Evolutionary conservation across 2,888 invertebrate species (phyloP), one percentile per base, ranked within the genome.

Genomic region (Melanostoma scalare): DNA sequence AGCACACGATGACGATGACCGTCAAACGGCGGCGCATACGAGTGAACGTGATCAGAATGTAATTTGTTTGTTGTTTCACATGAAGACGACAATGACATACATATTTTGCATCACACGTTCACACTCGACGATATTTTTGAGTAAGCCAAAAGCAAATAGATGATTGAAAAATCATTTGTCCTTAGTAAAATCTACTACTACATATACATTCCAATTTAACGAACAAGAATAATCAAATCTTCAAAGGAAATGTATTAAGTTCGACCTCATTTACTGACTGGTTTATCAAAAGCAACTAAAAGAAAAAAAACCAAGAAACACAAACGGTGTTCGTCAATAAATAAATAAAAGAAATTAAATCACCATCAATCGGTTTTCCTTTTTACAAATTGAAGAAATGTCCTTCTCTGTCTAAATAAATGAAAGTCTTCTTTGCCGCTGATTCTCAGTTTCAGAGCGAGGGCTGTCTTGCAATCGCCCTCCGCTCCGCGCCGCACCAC

Each of bases 341-440:
- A 36, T 10, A 38, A 36, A 36, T 8, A 69, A 40, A 36, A 73
- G 61, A 74, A 48, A 75, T 74, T 75, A 50, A 72, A 68, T 78
- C 63, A 73, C 72, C 78, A 78, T 82, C 82, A 82, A 82, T 82
- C 69, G 73, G 58, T 72, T 82, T 77, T 73, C 78, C 82, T 73
- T 46, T 68, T 36, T 48, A 58, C 53, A 78, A 82, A 78, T 82
- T 78, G 68, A 69, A 58, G 50, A 63, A 76, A 77, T 56, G 50
- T 63, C 67, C 55, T 20, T 50, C 38, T 63, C 48, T 63, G 9
- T 71, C 56, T 67, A 38, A 63, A 40, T 56, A 55, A 67, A 72
- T 77, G 76, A 76, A 80, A 76, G 76, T 81, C 67, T 44, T 35
- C 63, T 73, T 56, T 61, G 20, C 30, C 10, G 9, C 9, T 6